Evolutionary conservation across 2,113 vertebrate genomes (phyloP).

Genomic region (Corythoichthys intestinalis): DNA sequence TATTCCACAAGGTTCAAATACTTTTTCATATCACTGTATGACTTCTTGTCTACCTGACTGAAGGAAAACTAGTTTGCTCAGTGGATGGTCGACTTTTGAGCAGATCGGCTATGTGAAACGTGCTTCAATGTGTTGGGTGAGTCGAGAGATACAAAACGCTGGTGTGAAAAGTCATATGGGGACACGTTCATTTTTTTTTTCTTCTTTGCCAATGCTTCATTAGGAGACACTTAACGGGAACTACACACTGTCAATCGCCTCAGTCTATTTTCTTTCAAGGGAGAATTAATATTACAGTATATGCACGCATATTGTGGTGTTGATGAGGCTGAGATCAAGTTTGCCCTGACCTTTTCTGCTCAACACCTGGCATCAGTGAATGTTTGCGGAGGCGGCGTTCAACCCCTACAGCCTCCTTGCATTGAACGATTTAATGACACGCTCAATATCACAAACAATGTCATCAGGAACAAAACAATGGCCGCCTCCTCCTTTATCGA

Average conservation of each 20-base stretch:
- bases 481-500: slow-evolving; percentile 53
- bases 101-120: too few species aligned
- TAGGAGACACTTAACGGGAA: neutral
- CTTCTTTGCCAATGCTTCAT: neutral
- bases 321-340: slow-evolving; percentile 10
- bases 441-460: slow-evolving; percentile 63
- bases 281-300: neutral
- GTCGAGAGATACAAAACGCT: too few species aligned
- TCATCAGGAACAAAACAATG: slow-evolving; percentile 59
- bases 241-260: neutral
- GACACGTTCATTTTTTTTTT: neutral
- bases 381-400: slow-evolving; percentile 24
- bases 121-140: too few species aligned
- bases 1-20: too few species aligned
- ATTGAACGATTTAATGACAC: slow-evolving; percentile 53
- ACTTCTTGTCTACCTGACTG: too few species aligned
- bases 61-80: too few species aligned
- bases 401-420: slow-evolving; percentile 33
- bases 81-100: too few species aligned
- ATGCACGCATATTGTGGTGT: neutral
- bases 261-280: neutral
- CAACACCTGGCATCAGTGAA: slow-evolving; percentile 10
- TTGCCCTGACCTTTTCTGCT: slow-evolving; percentile 22
- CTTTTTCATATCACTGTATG: too few species aligned
- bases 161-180: neutral